These are phyloP conservation scores for Acanthurus tractus DNA, from an alignment of 2,797 vertebrate genomes.

Conservation along the genomic window DNA sequence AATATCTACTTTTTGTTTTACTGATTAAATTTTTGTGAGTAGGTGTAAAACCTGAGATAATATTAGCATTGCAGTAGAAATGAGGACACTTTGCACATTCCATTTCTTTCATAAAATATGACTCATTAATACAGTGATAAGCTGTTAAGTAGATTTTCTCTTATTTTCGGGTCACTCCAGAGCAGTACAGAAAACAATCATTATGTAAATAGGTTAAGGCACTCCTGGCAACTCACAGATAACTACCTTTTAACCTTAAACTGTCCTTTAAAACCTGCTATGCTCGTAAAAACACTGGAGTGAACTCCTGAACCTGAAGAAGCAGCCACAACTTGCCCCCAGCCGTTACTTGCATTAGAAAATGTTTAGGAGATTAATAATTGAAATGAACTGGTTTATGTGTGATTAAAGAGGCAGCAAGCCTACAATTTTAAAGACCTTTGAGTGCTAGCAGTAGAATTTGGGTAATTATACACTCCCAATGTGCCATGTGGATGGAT, in stretches of 20 bases:
- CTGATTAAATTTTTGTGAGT: too few relatives aligned
- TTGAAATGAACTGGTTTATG: constrained; percentile 26
- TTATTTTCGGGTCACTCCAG: not conserved
- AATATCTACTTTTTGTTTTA: too few relatives aligned
- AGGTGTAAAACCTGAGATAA: too few relatives aligned
- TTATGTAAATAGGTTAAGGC: not conserved
- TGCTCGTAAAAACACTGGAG: not conserved
- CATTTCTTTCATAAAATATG: too few relatives aligned
- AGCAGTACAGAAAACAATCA: not conserved
- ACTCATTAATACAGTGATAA: not conserved
- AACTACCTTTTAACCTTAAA: constrained; percentile 15
- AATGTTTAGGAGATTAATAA: constrained; percentile 40
- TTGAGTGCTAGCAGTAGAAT: not conserved
- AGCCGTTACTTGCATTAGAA: constrained; percentile 32
- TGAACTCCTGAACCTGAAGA: constrained; percentile 25
- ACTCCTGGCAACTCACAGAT: not conserved
- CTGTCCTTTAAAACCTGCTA: not conserved
- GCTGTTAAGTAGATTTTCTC: not conserved
- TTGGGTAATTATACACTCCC: constrained; percentile 8
- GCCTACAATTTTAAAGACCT: constrained; percentile 24
- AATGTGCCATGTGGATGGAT: not conserved
- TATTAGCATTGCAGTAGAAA: too few relatives aligned
- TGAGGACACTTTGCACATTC: too few relatives aligned
- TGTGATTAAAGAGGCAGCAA: constrained; percentile 31
- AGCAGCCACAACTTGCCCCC: not conserved